phyloP scores from a whole-genome alignment of 2,888 invertebrate species.

The Epirrhoe alternata region DNA sequence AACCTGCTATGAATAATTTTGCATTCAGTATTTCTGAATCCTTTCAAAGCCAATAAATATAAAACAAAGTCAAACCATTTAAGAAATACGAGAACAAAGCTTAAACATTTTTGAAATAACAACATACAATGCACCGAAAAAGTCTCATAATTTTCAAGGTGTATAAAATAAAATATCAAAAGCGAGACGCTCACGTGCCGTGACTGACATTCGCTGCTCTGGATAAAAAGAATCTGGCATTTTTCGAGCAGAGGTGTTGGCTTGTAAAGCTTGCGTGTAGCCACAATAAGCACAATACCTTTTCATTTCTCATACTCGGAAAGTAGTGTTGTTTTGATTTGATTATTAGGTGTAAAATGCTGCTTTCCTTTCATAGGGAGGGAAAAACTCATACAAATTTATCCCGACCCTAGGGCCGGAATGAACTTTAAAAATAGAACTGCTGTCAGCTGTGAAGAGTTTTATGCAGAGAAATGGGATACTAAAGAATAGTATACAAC shows the following conservation, averaged over 20 bases:
- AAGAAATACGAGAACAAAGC: conserved; percentile 6
- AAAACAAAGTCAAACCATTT: not conserved
- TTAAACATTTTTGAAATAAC: conserved; percentile 19
- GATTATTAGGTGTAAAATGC: no score
- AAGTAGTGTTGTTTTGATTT: no score
- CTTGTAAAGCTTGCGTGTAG: conserved; percentile 27
- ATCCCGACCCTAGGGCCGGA: no score
- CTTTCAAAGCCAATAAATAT: not conserved
- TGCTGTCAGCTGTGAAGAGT: no score
- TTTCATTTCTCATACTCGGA: not conserved
- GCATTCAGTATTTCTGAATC: not conserved
- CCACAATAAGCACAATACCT: conserved; percentile 7
- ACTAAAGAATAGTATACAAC: no score
- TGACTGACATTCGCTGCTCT: conserved; percentile 34
- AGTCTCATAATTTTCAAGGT: conserved; percentile 21
- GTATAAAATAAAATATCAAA: conserved; percentile 29
- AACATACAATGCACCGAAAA: conserved; percentile 19
- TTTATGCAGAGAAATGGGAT: no score
- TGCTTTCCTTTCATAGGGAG: no score
- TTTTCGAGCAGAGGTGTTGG: conserved; percentile 32
- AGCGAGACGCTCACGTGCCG: conserved; percentile 30
- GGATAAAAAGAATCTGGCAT: conserved; percentile 30
- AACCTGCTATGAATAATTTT: not conserved
- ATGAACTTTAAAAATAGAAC: no score
- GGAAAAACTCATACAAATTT: no score